Conservation (phyloP, 2,888 invertebrate genomes). For the Gerris lacustris region DNA sequence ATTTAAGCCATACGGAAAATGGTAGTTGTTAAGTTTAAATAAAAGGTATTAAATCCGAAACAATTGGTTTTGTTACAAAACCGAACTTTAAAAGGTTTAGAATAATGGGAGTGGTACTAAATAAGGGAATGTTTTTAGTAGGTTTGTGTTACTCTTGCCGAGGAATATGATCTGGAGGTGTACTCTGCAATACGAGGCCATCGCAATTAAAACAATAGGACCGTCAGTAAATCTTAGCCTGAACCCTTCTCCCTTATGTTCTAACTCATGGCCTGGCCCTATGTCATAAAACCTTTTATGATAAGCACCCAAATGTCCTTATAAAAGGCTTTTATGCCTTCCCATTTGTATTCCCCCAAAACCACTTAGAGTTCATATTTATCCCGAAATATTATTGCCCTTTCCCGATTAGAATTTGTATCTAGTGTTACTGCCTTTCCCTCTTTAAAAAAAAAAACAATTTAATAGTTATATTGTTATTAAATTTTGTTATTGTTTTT, state of each 20-base stretch:
- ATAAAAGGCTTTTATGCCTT: background rate
- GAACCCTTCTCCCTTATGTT: too few species aligned
- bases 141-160: background rate
- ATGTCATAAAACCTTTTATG: conserved; percentile 1
- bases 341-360: background rate
- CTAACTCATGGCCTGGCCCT: background rate
- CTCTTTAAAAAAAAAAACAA: too few species aligned
- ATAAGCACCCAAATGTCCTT: background rate
- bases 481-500: too few species aligned
- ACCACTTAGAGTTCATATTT: background rate
- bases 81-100: too few species aligned
- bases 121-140: background rate
- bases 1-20: too few species aligned
- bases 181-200: background rate
- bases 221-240: background rate
- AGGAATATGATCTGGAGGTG: background rate
- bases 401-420: background rate
- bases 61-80: too few species aligned
- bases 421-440: too few species aligned
- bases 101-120: background rate
- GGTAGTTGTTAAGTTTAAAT: too few species aligned
- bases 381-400: background rate
- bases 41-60: too few species aligned
- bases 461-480: too few species aligned
- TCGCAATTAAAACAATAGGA: conserved; percentile 1